Percentiles rank a stretch among this genome's conserved stretches.
These are phyloP conservation scores for Lysiphlebus fabarum DNA, from an alignment of 1,140 invertebrate genomes.

Conservation along the genomic window DNA sequence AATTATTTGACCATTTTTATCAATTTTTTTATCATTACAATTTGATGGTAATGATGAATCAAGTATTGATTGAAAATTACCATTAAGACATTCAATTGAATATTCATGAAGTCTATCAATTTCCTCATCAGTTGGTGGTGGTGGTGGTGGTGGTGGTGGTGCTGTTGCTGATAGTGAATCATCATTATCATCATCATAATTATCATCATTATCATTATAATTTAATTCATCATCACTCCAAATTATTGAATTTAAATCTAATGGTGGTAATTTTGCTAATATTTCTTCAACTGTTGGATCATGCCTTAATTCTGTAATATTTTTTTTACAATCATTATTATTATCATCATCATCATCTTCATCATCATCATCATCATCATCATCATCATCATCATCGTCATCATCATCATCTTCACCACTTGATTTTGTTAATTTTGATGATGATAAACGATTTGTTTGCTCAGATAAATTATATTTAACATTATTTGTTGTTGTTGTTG, in stretches of 20 bases:
- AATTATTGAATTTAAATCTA: constrained; percentile 59
- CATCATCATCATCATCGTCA: constrained; percentile 11
- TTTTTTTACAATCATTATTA: too few relatives aligned
- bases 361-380: constrained; percentile 24
- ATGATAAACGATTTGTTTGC: constrained; percentile 2
- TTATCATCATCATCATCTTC: too few relatives aligned
- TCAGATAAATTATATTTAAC: constrained; percentile 26
- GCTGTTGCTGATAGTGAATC: too few relatives aligned
- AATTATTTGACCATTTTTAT: not conserved
- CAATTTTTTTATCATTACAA: too few relatives aligned
- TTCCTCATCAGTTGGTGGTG: constrained; percentile 29
- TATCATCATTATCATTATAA: constrained; percentile 31
- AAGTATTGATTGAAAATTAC: constrained; percentile 47
- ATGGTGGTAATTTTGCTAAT: constrained; percentile 61
- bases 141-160: too few relatives aligned
- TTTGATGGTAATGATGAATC: too few relatives aligned
- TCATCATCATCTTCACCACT: constrained; percentile 15
- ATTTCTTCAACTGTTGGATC: constrained; percentile 58
- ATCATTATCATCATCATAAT: constrained; percentile 35
- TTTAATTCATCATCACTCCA: constrained; percentile 50
- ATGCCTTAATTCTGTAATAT: too few relatives aligned
- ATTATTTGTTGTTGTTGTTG: too few relatives aligned
- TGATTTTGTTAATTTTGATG: constrained; percentile 1
- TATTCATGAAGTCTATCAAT: constrained; percentile 45
- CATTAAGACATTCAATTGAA: constrained; percentile 50